These are phyloP conservation scores for Pavo muticus DNA, from an alignment of 2,113 vertebrate genomes.

Conservation along the genomic window DNA sequence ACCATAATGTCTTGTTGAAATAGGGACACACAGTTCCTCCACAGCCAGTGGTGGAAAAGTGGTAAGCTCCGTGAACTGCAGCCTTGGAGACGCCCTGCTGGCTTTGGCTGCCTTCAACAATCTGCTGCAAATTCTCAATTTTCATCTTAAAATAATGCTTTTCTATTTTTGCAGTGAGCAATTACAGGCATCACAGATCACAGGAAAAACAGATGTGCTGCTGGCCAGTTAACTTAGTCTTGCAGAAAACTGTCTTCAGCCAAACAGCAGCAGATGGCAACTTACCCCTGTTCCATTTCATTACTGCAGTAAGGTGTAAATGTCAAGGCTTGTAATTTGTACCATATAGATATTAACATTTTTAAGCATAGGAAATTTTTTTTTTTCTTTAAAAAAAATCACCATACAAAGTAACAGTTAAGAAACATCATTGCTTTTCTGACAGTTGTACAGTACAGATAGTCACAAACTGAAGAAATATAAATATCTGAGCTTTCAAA, in stretches of 20 bases:
- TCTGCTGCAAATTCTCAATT: constrained; percentile 52
- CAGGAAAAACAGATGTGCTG: constrained; percentile 49
- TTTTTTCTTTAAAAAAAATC: not conserved
- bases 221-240: constrained; percentile 47
- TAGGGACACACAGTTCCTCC: not conserved
- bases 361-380: not conserved
- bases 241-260: constrained; percentile 48
- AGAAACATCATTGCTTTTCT: not conserved
- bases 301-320: constrained; percentile 29
- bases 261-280: constrained; percentile 32
- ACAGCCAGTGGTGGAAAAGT: not conserved
- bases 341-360: not conserved
- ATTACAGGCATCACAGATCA: constrained; percentile 64
- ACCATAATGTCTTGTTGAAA: not conserved
- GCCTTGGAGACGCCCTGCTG: not conserved
- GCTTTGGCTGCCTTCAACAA: not conserved
- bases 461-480: not conserved
- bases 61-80: not conserved
- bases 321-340: constrained; percentile 26
- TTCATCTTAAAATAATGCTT: constrained; percentile 48
- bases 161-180: constrained; percentile 38
- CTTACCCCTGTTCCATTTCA: constrained; percentile 26
- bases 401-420: not conserved
- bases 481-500: not conserved
- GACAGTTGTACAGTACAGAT: not conserved